Evolutionary conservation across 2,888 invertebrate species (phyloP).

Genomic region (Athalia rosae): DNA sequence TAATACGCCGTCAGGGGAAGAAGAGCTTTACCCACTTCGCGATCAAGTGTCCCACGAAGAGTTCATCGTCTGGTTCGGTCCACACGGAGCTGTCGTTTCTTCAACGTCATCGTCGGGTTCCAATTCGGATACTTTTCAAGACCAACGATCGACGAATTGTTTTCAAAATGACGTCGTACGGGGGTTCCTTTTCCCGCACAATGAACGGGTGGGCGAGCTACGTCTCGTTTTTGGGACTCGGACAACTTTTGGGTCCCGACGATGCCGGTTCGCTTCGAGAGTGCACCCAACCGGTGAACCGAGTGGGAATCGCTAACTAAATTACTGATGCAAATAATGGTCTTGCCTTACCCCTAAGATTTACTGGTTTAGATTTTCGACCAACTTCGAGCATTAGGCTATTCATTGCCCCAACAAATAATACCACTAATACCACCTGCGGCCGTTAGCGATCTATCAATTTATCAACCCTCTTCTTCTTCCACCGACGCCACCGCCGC

Average conservation of each 20-base stretch:
- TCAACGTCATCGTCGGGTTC: constrained; percentile 28
- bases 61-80: constrained; percentile 5
- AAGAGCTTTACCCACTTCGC: constrained; percentile 17
- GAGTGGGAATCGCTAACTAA: constrained; percentile 57
- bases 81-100: constrained; percentile 15
- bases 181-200: not conserved
- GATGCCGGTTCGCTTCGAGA: constrained; percentile 68
- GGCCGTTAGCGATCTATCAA: constrained; percentile 6
- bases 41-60: constrained; percentile 43
- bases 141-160: not conserved
- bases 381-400: constrained; percentile 63
- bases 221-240: not conserved
- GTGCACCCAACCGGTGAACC: constrained; percentile 29
- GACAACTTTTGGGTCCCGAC: constrained; percentile 62
- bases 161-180: not conserved
- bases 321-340: constrained; percentile 72
- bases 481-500: too few relatives aligned
- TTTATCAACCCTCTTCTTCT: not conserved
- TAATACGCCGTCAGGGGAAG: constrained; percentile 12
- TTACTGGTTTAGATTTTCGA: constrained; percentile 67
- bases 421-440: constrained; percentile 43
- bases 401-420: constrained; percentile 66
- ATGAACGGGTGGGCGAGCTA: not conserved
- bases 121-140: constrained; percentile 14
- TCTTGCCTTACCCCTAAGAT: constrained; percentile 68